These are phyloP conservation scores for Tipula lateralis DNA, from an alignment of 2,888 invertebrate genomes.

Conservation along the genomic window DNA sequence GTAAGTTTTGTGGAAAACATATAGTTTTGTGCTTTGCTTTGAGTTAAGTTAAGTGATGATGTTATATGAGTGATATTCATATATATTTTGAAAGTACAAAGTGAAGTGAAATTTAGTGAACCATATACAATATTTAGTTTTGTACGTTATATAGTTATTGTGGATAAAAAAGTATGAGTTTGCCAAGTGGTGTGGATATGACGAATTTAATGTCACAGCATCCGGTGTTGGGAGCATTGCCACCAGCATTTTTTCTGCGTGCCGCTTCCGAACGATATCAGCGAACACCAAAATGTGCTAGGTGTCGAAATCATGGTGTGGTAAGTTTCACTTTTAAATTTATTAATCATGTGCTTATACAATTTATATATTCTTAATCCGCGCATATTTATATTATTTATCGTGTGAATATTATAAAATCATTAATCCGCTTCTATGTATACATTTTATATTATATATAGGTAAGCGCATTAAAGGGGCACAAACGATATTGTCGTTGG, in stretches of 20 bases:
- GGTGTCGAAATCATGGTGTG: constrained; percentile 96
- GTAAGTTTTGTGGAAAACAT: background rate
- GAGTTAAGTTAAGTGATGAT: background rate
- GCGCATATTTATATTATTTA: background rate
- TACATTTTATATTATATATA: constrained; percentile 36
- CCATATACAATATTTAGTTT: background rate
- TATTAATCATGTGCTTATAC: background rate
- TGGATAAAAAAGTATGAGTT: constrained; percentile 59
- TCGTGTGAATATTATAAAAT: background rate
- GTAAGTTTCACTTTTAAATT: constrained; percentile 57
- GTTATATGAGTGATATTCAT: background rate
- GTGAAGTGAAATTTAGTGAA: background rate
- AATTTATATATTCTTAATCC: background rate
- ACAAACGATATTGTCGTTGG: constrained; percentile 96
- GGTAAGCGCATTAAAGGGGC: constrained; percentile 66
- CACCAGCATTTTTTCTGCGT: constrained; percentile 81
- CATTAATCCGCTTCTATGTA: background rate
- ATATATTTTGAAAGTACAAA: background rate
- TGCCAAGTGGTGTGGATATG: constrained; percentile 81
- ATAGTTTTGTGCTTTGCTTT: background rate
- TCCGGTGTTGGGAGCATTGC: constrained; percentile 74
- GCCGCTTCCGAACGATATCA: constrained; percentile 91
- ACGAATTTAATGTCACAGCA: constrained; percentile 80
- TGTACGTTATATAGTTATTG: background rate
- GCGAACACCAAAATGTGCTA: constrained; percentile 93